phyloP scores from a whole-genome alignment of 2,113 vertebrate species.

The Nanorana parkeri region DNA sequence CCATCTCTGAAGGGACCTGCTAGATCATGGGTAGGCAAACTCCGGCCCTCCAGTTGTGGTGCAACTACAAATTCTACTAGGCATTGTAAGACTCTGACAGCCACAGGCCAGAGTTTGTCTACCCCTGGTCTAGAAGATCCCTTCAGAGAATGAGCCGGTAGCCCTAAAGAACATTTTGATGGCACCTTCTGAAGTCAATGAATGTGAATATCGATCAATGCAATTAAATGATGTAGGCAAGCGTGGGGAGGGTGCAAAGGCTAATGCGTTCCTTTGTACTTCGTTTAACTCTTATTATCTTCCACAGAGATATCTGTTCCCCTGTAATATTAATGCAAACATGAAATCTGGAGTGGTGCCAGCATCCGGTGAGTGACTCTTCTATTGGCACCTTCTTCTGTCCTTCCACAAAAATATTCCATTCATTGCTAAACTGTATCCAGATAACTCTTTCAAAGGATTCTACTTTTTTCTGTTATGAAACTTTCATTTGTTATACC shows the following conservation, averaged over 20 bases:
- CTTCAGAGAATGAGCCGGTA: no score
- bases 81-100: no score
- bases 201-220: not conserved
- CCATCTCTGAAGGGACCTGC: no score
- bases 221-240: not conserved
- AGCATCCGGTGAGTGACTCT: conserved; percentile 25
- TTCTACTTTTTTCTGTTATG: no score
- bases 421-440: not conserved
- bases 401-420: not conserved
- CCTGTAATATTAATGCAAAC: not conserved
- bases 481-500: no score
- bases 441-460: not conserved
- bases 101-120: no score
- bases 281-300: conserved; percentile 26
- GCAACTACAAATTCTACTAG: no score
- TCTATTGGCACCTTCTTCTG: not conserved
- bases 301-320: conserved; percentile 44
- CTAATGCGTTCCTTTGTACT: not conserved
- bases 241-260: not conserved
- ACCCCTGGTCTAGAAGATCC: no score
- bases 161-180: not conserved
- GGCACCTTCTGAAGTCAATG: not conserved
- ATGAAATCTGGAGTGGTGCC: not conserved
- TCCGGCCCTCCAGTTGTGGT: no score
- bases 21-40: no score